These are phyloP conservation scores for Orycteropus afer DNA, from an alignment of 2,113 vertebrate species.

Conservation along the genomic window DNA sequence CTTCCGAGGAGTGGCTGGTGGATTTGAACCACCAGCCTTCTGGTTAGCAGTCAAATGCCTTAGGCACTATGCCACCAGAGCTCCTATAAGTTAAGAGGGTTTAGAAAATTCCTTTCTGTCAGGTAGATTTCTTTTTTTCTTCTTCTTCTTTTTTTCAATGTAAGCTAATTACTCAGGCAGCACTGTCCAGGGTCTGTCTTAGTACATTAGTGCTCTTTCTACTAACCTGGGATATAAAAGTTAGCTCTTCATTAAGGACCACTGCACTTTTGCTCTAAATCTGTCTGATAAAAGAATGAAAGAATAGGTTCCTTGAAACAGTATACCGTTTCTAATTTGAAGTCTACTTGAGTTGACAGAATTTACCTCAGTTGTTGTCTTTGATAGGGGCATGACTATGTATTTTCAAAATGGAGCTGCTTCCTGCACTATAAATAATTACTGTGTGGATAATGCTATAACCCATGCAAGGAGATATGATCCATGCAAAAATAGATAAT, in stretches of 20 bases:
- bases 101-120: neutral
- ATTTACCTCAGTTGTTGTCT: constrained; percentile 19
- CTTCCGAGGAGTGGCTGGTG: no score
- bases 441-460: constrained; percentile 59
- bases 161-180: neutral
- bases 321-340: constrained; percentile 43
- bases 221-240: constrained; percentile 11
- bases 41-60: no score
- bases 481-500: constrained; percentile 83
- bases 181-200: neutral
- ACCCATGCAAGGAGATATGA: constrained; percentile 87
- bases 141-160: neutral
- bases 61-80: no score
- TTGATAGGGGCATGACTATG: constrained; percentile 55
- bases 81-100: no score
- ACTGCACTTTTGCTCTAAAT: constrained; percentile 28
- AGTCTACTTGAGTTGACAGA: constrained; percentile 44
- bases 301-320: neutral
- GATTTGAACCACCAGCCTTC: no score
- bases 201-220: neutral
- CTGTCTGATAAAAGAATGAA: constrained; percentile 16
- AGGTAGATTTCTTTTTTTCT: neutral
- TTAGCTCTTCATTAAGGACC: neutral
- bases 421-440: constrained; percentile 47
- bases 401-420: constrained; percentile 77